Evolutionary conservation across 2,888 invertebrate genomes (phyloP), one percentile per base, ranked within the genome.

Genomic region (Macaria liturata): DNA sequence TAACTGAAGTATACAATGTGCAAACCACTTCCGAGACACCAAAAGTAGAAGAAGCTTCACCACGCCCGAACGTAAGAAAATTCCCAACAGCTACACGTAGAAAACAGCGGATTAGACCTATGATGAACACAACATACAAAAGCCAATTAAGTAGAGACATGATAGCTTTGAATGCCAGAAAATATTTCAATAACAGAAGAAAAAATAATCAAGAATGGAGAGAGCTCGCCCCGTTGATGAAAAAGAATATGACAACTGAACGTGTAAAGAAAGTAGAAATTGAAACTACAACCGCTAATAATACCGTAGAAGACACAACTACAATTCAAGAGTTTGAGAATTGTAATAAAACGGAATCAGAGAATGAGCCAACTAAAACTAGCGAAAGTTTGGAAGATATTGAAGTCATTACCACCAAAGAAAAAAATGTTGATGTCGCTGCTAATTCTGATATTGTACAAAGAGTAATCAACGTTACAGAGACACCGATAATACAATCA

Each of bases 141-240:
- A 80, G 78, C 32, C 86, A 84, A 65, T 51, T 86, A 54, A 88
- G 77, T 62, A 81, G 87, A 72, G 88, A 91, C 65, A 72, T 89
- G 66, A 74, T 87, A 62, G 73, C 84, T 34, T 65, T 84, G 49
- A 84, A 81, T 55, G 76, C 83, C 46, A 75, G 79, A 70, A 84
- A 82, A 68, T 84, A 84, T 66, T 76, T 79, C 52, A 73, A 76
- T 53, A 58, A 40, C n/a, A 64, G 68, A 42, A 80, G 77, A 66
- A 78, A 81, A 72, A 87, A 88, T 63, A 78, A 81, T 37, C 81
- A 74, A 62, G 81, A 86, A 60, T 84, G 84, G 86, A 84, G 74
- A 66, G 80, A 83, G 49, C 57, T 82, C 32, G 62, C 83, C 48
- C 78, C 84, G 9, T 64, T 73, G 51, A 77, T 79, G 71, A 68